phyloP scores from a whole-genome alignment of 2,113 vertebrate species.

The Megaptera novaeangliae region DNA sequence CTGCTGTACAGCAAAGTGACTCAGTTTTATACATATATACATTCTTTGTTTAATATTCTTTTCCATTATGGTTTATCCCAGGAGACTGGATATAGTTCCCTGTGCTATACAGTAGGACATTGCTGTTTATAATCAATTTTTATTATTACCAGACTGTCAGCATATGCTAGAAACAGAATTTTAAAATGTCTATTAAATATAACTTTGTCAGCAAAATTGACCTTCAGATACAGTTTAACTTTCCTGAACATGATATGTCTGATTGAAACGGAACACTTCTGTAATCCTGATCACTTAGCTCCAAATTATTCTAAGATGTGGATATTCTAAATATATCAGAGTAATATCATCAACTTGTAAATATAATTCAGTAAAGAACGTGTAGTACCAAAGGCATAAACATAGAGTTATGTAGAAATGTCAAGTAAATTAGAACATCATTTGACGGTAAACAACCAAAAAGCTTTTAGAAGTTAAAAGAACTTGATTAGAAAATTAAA shows the following conservation, averaged over 20 bases:
- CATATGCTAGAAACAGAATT: not conserved
- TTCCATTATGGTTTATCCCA: not conserved
- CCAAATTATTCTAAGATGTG: slow-evolving; percentile 71
- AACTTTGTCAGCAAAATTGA: slow-evolving; percentile 53
- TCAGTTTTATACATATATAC: not conserved
- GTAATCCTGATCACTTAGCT: slow-evolving; percentile 69
- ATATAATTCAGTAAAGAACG: slow-evolving; percentile 35
- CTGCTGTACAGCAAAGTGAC: not conserved
- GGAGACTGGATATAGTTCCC: not conserved
- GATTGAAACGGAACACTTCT: slow-evolving; percentile 62
- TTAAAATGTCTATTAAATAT: slow-evolving; percentile 4
- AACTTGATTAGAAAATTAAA: not conserved
- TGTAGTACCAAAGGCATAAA: not conserved
- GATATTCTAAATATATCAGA: slow-evolving; percentile 74
- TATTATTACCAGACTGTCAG: not conserved
- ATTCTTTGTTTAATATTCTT: not conserved
- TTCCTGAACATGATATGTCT: slow-evolving; percentile 55
- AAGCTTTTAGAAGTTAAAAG: not conserved
- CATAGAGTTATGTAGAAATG: not conserved
- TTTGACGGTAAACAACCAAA: not conserved
- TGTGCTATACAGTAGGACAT: not conserved
- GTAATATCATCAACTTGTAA: slow-evolving; percentile 43
- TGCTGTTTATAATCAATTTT: not conserved
- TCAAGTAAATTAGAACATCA: slow-evolving; percentile 19
- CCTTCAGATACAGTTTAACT: slow-evolving; percentile 67